Percentiles rank a stretch among this genome's conserved stretches.
These are phyloP conservation scores for Megaleporinus macrocephalus DNA, from an alignment of 2,113 vertebrate genomes.

Conservation along the genomic window DNA sequence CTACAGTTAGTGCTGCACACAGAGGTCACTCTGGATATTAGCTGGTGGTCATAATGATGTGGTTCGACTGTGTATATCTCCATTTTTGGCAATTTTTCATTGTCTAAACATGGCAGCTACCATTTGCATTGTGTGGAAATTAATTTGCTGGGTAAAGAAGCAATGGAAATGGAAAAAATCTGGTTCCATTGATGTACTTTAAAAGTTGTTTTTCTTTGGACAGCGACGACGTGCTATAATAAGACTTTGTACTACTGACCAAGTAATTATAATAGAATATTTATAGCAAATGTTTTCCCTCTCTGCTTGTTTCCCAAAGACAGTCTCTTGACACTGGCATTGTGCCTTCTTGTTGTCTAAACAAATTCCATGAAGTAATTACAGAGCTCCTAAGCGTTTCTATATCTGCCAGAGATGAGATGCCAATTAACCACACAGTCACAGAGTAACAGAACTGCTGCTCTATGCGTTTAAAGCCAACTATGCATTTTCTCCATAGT, in stretches of 20 bases:
- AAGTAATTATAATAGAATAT: slow-evolving; percentile 10
- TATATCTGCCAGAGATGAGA: neutral
- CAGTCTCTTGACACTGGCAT: slow-evolving; percentile 3
- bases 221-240: too few relatives aligned
- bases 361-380: slow-evolving; percentile 45
- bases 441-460: neutral
- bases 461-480: neutral
- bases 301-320: neutral
- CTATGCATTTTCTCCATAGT: neutral
- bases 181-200: too few relatives aligned
- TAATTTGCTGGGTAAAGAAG: too few relatives aligned
- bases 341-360: slow-evolving; percentile 38
- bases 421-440: neutral
- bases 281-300: slow-evolving; percentile 35
- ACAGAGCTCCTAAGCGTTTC: slow-evolving; percentile 13
- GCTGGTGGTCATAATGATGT: too few relatives aligned
- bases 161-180: too few relatives aligned
- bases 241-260: neutral
- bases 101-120: too few relatives aligned
- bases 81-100: too few relatives aligned
- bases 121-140: too few relatives aligned
- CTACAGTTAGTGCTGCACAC: too few relatives aligned
- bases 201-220: too few relatives aligned
- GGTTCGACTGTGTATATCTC: too few relatives aligned
- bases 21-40: too few relatives aligned